These are phyloP conservation scores for Thalpophila matura DNA, from an alignment of 2,888 invertebrate species.

Conservation along the genomic window DNA sequence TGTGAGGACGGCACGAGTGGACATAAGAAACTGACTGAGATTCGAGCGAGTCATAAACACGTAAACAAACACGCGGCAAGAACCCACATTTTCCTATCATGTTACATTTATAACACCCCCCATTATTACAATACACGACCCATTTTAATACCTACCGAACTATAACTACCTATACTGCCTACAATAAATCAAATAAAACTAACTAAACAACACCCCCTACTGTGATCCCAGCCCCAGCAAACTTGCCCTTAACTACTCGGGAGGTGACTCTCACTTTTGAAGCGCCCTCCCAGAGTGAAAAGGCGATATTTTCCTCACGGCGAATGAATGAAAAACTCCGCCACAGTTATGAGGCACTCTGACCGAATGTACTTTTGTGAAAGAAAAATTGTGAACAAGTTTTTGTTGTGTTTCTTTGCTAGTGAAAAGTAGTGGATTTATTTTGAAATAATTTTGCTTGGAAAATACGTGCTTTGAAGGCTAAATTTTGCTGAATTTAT, in stretches of 20 bases:
- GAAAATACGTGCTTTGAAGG: neutral
- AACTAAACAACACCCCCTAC: slow-evolving; percentile 46
- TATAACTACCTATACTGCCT: neutral
- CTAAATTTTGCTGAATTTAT: neutral
- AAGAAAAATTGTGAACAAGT: slow-evolving; percentile 43
- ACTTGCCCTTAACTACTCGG: slow-evolving; percentile 75
- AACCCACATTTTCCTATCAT: neutral
- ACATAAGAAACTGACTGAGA: too few relatives aligned
- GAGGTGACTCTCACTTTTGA: slow-evolving; percentile 82
- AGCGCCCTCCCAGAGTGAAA: slow-evolving; percentile 66
- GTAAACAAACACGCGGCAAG: neutral
- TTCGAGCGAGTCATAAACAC: too few relatives aligned
- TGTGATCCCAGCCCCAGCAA: slow-evolving; percentile 63
- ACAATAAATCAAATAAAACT: slow-evolving; percentile 37
- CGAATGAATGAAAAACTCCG: slow-evolving; percentile 58
- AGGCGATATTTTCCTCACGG: slow-evolving; percentile 59
- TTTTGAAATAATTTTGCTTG: slow-evolving; percentile 10
- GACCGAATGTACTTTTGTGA: slow-evolving; percentile 46
- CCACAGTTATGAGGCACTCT: slow-evolving; percentile 47
- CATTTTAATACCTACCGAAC: slow-evolving; percentile 12
- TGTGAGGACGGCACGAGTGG: too few relatives aligned
- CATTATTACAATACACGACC: neutral
- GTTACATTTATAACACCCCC: neutral
- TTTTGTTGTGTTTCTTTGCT: slow-evolving; percentile 29
- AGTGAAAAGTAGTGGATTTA: slow-evolving; percentile 7